phyloP scores from a whole-genome alignment of 2,113 vertebrate species.

The Bombycilla garrulus region DNA sequence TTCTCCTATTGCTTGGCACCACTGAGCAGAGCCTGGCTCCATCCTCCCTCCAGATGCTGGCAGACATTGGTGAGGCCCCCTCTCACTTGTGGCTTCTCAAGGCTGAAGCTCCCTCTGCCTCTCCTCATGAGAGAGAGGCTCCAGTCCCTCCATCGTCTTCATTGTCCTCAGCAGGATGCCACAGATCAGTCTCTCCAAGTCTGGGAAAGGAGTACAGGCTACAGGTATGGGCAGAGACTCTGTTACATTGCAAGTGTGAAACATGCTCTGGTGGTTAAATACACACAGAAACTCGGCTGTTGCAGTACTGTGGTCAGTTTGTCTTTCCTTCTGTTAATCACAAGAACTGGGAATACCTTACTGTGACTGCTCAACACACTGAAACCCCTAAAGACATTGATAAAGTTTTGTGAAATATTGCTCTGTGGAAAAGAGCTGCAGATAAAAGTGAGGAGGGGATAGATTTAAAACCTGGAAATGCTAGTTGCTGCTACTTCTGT shows the following conservation, averaged over 20 bases:
- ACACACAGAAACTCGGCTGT: not conserved
- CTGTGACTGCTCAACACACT: not conserved
- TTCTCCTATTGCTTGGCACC: not conserved
- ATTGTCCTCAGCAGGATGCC: not conserved
- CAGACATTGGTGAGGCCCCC: not conserved
- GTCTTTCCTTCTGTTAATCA: not conserved
- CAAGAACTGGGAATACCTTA: not conserved
- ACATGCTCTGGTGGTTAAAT: not conserved
- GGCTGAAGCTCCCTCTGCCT: not conserved
- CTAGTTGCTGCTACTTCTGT: not conserved
- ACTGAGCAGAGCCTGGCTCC: not conserved
- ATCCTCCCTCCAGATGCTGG: not conserved
- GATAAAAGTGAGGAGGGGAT: not conserved
- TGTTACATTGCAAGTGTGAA: not conserved
- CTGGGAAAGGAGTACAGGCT: not conserved
- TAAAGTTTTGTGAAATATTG: not conserved
- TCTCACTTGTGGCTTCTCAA: not conserved
- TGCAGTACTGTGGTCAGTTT: too few relatives aligned
- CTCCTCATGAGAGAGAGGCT: fast-evolving
- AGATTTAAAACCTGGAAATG: not conserved
- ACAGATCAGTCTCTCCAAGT: not conserved
- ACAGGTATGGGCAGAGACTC: not conserved
- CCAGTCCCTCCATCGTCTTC: not conserved
- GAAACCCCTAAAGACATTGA: not conserved
- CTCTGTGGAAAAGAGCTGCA: not conserved